Evolutionary conservation across 2,888 invertebrate genomes (phyloP).

Genomic region (Ichneumoninae sp.): DNA sequence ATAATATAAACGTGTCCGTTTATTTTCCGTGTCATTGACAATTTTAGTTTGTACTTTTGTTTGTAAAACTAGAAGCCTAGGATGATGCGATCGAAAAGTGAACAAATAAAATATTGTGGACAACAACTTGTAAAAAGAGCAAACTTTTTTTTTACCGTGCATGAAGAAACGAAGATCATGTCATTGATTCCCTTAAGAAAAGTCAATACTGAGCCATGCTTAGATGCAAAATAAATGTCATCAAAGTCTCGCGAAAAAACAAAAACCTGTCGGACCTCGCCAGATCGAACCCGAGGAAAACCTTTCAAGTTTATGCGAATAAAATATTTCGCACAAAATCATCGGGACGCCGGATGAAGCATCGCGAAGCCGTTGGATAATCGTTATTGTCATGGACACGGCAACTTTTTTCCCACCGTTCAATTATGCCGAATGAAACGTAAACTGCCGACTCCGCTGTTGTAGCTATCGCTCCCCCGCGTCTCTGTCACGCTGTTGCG

Average conservation of each 20-base stretch:
- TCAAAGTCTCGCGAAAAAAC: neutral
- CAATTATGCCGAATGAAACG: conserved; percentile 71
- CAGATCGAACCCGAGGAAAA: neutral
- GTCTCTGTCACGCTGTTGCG: conserved; percentile 73
- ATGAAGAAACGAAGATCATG: no score
- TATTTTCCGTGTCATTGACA: no score
- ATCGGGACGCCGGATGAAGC: conserved; percentile 22
- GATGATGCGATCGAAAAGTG: no score
- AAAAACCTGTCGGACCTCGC: neutral
- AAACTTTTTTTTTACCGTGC: no score
- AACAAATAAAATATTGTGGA: no score
- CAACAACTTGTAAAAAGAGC: no score
- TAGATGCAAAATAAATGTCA: neutral
- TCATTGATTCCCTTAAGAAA: no score
- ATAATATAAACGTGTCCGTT: no score
- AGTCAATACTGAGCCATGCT: no score
- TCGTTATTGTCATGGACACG: conserved; percentile 46
- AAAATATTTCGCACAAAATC: conserved; percentile 13
- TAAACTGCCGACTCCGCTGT: conserved; percentile 38
- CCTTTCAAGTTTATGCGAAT: neutral
- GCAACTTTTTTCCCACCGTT: conserved; percentile 67
- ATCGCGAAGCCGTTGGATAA: conserved; percentile 33
- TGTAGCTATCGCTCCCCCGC: conserved; percentile 16
- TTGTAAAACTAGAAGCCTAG: no score
- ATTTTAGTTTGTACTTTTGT: no score